phyloP scores from a whole-genome alignment of 2,797 vertebrate genomes.

The Dermochelys coriacea region DNA sequence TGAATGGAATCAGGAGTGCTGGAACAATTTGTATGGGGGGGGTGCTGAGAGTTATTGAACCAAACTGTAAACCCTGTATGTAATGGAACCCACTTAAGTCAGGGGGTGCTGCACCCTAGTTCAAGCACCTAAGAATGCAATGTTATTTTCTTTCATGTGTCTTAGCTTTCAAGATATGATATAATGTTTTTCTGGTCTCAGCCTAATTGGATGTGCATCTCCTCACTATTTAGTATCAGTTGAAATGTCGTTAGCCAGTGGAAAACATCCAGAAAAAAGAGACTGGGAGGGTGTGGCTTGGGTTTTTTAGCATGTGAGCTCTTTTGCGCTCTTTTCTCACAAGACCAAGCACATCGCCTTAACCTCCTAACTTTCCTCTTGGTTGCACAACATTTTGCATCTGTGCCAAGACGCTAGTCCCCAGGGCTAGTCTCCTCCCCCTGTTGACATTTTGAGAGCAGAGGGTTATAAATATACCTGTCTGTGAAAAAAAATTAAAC shows the following conservation, averaged over 20 bases:
- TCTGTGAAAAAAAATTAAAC: not conserved
- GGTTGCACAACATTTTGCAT: not conserved
- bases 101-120: too few relatives aligned
- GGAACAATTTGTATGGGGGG: too few relatives aligned
- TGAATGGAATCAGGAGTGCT: not conserved
- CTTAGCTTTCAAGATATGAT: too few relatives aligned
- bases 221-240: conserved; percentile 25
- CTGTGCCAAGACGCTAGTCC: not conserved
- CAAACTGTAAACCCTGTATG: too few relatives aligned
- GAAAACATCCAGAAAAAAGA: not conserved
- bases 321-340: not conserved
- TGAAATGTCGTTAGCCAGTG: not conserved
- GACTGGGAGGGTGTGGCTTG: not conserved
- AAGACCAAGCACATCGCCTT: not conserved
- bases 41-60: too few relatives aligned
- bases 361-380: not conserved
- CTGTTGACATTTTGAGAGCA: not conserved
- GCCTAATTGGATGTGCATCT: conserved; percentile 33
- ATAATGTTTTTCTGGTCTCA: too few relatives aligned
- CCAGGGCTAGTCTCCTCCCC: fast-evolving
- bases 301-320: not conserved
- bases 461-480: not conserved
- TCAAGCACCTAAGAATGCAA: not conserved
- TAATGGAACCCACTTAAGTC: too few relatives aligned
- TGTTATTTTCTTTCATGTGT: not conserved